Evolutionary conservation across 2,797 vertebrate genomes (phyloP).

Genomic region (Gadopsis marmoratus): DNA sequence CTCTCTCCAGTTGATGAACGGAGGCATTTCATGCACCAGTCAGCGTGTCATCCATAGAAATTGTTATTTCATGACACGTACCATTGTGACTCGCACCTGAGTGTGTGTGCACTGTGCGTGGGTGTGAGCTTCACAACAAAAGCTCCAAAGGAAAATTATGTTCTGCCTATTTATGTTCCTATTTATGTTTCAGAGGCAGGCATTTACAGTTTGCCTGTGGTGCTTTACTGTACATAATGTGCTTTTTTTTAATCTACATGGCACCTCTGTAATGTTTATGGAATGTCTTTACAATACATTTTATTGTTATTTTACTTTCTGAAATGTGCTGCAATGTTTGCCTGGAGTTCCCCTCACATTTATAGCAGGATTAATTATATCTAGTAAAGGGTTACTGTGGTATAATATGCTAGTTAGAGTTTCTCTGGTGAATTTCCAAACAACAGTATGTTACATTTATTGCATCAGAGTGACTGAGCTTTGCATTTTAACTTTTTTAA

Average conservation of each 20-base stretch:
- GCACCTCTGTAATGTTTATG: background rate
- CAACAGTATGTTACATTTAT: constrained; percentile 38
- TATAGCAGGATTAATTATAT: constrained; percentile 28
- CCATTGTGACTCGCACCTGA: constrained; percentile 38
- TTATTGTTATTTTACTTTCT: background rate
- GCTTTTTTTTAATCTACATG: background rate
- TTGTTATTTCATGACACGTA: constrained; percentile 25
- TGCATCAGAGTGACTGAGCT: constrained; percentile 25
- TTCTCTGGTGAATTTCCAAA: constrained; percentile 44
- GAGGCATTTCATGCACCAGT: constrained; percentile 54
- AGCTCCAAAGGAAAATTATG: constrained; percentile 12
- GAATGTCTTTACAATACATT: background rate
- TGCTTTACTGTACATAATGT: background rate
- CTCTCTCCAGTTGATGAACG: constrained; percentile 39
- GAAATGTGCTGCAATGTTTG: constrained; percentile 1
- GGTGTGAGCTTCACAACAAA: constrained; percentile 30
- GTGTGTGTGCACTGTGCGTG: constrained; percentile 15
- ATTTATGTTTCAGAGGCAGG: background rate
- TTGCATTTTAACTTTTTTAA: constrained; percentile 42
- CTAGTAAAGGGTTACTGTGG: constrained; percentile 41
- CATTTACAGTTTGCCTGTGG: background rate
- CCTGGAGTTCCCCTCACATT: background rate
- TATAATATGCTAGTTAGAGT: constrained; percentile 46
- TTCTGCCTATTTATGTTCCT: background rate
- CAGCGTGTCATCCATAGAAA: constrained; percentile 49